Evolutionary conservation across 2,113 vertebrate genomes (phyloP).

Genomic region (Xenotilapia leptura): DNA sequence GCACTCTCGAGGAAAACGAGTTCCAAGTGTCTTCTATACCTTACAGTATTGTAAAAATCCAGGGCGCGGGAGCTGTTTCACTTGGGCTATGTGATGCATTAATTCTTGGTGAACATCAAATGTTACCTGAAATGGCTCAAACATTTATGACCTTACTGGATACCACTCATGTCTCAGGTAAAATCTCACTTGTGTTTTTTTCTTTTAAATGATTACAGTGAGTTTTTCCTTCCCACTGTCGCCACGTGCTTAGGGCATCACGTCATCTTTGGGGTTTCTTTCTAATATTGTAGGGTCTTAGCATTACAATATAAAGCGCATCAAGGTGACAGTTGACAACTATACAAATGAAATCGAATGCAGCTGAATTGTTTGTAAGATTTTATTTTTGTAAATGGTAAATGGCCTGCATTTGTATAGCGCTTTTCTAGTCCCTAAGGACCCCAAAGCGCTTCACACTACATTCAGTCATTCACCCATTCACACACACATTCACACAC

Average conservation of each 20-base stretch:
- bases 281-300: background rate
- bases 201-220: background rate
- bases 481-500: too few species aligned
- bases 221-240: background rate
- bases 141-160: background rate
- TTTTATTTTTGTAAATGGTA: background rate
- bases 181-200: background rate
- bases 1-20: background rate
- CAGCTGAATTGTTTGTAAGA: background rate
- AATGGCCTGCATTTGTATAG: too few species aligned
- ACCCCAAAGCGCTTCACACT: too few species aligned
- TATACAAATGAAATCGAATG: background rate
- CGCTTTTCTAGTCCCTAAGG: too few species aligned
- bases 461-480: too few species aligned
- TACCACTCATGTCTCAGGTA: accelerated
- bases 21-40: background rate
- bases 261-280: accelerated
- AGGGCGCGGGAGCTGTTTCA: accelerated
- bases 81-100: background rate
- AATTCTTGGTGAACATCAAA: background rate
- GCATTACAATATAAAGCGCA: background rate
- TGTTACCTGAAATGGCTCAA: background rate
- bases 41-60: background rate
- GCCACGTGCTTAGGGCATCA: background rate
- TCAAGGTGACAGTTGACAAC: background rate